Base-by-base conservation (phyloP, 2,113 vertebrate genomes). In the Climacteris rufus region DNA sequence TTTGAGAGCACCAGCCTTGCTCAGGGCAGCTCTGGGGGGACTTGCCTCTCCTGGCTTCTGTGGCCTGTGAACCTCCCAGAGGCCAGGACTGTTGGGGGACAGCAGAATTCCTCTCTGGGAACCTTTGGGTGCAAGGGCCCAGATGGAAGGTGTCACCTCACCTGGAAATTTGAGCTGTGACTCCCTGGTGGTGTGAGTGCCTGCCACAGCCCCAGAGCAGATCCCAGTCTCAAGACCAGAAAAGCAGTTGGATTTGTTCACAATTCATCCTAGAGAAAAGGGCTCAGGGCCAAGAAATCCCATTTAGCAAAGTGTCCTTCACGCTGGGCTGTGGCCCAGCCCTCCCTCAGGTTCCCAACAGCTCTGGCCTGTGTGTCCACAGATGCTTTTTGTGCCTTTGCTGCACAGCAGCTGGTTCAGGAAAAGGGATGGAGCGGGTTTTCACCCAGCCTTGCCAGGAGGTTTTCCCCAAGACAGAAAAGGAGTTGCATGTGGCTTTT, bases 121-220 rank as follows among this genome's bases (percentile, higher is more conserved):
- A 19, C 44, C 20, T 53, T 74, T 42, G 60, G 8, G 19, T 68
- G 23, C 27, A 42, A 60, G 24, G 44, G 40, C 23, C 39, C 40
- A 35, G 44, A 10, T 11, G 28, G 23, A 33, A n/a, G 42, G 33
- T 63, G 37, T 5, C 42, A 11, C 44, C n/a, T 45, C 1, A 0
- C 39, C 54, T 40, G 49, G 49, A 69, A 27, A 27, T 37, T 6
- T 65, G 82, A 17, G 10, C 24, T 0, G 0, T 31, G 50, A 53
- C 50, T 76, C 33, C 33, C 17, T 31, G 27, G 7, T 14, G 8
- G 25, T 18, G 52, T 16, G 21, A n/a, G 39, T 42, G 35, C 15
- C 44, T n/a, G 47, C 56, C 47, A 86, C 49, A 71, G 42, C 37
- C 37, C 47, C 42, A 71, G 63, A 23, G 5, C 56, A 82, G 64